Evolutionary conservation across 1,140 invertebrate species (phyloP), one percentile per base, ranked within the genome.

Genomic region (Microplitis demolitor): DNA sequence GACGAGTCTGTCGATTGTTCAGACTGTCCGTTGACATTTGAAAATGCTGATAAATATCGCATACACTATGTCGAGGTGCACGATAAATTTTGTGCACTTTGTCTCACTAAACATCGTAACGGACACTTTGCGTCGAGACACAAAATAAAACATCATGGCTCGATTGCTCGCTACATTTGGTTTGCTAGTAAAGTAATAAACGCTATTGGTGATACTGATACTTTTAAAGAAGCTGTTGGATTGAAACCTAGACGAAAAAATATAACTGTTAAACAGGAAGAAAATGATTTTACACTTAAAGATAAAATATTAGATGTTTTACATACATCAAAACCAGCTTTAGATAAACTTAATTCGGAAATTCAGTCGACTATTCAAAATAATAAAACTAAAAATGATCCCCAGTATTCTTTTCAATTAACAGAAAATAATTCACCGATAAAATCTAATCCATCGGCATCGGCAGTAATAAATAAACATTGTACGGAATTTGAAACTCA

Each of bases 101-200:
- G 78, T 53, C 71, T 76, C 39, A 71, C 71, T 6, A 69, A 66
- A 4, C 77, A 75, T 64, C 39, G 67, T 2, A 74, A 54, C 0
- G 75, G 73, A 0, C 39, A 66, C n/a, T 67, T 68, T 3, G 78
- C 76, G 31, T 71, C 66, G 8, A 68, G 62, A 39, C 78, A 79
- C 71, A 79, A 77, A 31, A 67, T 62, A 5, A 56, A 66, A 8
- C 53, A 60, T 16, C 78, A 79, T 66, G 74, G 73, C 1, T 76
- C 76, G 3, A 75, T 72, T 5, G 73, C 72, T 5, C 70, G 73
- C 50, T 79, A 79, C 58, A 54, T 77, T 3, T 79, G 78, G 78
- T 76, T 75, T 61, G 76, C 75, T 4, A 74, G 76, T 53, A 72
- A 74, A 11, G 66, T 74, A 4, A 54, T 76, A 1, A 66, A 24